Evolutionary conservation across 1,140 invertebrate genomes (phyloP).

Genomic region (Penaeus japonicus): DNA sequence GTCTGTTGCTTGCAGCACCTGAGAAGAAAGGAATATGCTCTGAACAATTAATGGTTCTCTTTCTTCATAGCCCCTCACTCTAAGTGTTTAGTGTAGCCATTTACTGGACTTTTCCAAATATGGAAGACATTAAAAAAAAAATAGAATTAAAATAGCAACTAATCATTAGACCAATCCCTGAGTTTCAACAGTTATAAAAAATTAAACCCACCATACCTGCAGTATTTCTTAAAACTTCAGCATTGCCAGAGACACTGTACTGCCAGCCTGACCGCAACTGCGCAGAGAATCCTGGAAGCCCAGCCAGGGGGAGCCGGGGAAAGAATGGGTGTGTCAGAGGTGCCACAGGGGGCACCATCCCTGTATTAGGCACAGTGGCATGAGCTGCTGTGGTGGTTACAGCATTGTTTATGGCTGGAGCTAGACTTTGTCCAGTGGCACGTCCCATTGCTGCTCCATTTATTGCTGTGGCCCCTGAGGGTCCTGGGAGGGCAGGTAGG

Average conservation of each 20-base stretch:
- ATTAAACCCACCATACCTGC: neutral
- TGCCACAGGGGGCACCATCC: neutral
- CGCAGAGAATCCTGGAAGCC: conserved; percentile 49
- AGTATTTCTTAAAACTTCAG: conserved; percentile 56
- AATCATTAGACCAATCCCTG: neutral
- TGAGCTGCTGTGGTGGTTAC: neutral
- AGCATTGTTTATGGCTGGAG: neutral
- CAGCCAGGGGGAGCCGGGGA: conserved; percentile 26
- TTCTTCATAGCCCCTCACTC: no score
- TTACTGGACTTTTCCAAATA: no score
- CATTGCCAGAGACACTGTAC: conserved; percentile 57
- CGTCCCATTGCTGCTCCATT: conserved; percentile 32
- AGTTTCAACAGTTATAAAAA: neutral
- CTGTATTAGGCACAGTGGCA: neutral
- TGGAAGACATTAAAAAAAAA: no score
- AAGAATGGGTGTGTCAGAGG: conserved; percentile 43
- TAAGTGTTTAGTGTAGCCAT: no score
- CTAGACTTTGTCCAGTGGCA: neutral
- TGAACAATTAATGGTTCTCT: neutral
- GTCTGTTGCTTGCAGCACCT: conserved; percentile 47
- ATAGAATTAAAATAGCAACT: no score
- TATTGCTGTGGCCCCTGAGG: conserved; percentile 6
- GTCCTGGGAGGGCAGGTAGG: neutral
- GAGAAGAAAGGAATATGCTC: neutral
- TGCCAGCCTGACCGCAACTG: conserved; percentile 56